phyloP scores from a whole-genome alignment of 1,140 invertebrate genomes.

The Drosophila repleta region DNA sequence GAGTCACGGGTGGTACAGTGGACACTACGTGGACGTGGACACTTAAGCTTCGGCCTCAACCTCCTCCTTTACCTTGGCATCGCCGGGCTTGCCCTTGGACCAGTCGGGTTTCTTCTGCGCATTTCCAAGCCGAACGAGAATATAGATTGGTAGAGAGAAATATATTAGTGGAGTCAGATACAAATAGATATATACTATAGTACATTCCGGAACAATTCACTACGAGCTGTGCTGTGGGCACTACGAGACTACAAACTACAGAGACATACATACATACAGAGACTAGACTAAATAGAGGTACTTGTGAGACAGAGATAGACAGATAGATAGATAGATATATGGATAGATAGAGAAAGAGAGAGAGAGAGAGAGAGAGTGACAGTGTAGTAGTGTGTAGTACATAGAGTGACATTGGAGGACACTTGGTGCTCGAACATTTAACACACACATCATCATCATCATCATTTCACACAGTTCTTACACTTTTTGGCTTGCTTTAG shows the following conservation, averaged over 20 bases:
- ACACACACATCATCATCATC: constrained; percentile 45
- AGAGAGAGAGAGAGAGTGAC: constrained; percentile 28
- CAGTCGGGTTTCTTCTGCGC: constrained; percentile 94
- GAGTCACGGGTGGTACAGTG: constrained; percentile 75
- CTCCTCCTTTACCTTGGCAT: constrained; percentile 94
- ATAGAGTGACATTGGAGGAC: constrained; percentile 52
- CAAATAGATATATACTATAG: neutral
- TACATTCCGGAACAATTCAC: constrained; percentile 36
- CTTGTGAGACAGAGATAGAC: too few relatives aligned
- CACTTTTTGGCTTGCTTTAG: constrained; percentile 82
- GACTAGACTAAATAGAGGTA: neutral
- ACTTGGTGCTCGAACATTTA: constrained; percentile 54
- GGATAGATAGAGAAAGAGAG: constrained; percentile 9
- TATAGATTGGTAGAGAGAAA: constrained; percentile 6
- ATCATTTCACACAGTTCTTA: constrained; percentile 68
- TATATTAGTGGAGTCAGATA: constrained; percentile 20
- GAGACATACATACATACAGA: constrained; percentile 29
- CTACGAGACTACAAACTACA: constrained; percentile 39
- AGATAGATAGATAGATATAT: constrained; percentile 2
- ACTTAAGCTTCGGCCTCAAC: constrained; percentile 90
- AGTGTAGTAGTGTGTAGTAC: constrained; percentile 28
- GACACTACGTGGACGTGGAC: constrained; percentile 72
- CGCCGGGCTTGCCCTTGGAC: constrained; percentile 93
- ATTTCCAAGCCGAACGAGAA: neutral
- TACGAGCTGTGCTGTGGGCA: constrained; percentile 37